Evolutionary conservation across 2,113 vertebrate genomes (phyloP).

Genomic region (Prunella fulvescens): DNA sequence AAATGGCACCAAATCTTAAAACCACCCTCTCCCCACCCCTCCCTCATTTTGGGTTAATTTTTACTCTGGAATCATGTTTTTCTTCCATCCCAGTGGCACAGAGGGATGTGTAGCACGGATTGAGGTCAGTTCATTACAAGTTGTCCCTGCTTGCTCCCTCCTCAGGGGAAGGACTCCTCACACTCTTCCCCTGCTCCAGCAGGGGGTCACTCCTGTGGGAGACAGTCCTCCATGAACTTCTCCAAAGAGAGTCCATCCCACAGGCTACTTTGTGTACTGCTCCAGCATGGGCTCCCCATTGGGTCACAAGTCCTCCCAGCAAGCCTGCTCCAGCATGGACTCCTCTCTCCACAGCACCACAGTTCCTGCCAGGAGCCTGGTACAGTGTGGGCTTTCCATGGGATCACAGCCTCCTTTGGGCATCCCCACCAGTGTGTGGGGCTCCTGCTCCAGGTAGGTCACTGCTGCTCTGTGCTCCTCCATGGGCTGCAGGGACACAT

Average conservation of each 20-base stretch:
- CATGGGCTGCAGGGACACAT: not conserved
- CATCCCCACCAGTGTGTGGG: not conserved
- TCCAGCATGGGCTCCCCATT: too few relatives aligned
- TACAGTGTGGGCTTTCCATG: too few relatives aligned
- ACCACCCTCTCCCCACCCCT: rapidly evolving
- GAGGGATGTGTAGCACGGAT: rapidly evolving
- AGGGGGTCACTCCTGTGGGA: rapidly evolving
- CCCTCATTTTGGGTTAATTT: not conserved
- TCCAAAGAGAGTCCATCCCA: not conserved
- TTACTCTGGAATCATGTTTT: not conserved
- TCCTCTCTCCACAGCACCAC: not conserved
- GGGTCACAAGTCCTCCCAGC: not conserved
- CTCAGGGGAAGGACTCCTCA: not conserved
- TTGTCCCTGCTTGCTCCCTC: not conserved
- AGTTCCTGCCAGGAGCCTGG: not conserved
- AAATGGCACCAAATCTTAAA: not conserved
- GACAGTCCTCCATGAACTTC: not conserved
- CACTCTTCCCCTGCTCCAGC: not conserved
- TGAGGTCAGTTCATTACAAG: not conserved
- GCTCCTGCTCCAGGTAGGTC: not conserved
- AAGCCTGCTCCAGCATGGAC: not conserved
- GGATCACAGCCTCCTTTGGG: not conserved
- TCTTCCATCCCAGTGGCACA: not conserved
- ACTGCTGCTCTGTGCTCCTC: rapidly evolving
- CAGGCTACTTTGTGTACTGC: not conserved